Base-by-base conservation (phyloP, 1,140 invertebrate species). In the Brachionus asplanchnoidis region DNA sequence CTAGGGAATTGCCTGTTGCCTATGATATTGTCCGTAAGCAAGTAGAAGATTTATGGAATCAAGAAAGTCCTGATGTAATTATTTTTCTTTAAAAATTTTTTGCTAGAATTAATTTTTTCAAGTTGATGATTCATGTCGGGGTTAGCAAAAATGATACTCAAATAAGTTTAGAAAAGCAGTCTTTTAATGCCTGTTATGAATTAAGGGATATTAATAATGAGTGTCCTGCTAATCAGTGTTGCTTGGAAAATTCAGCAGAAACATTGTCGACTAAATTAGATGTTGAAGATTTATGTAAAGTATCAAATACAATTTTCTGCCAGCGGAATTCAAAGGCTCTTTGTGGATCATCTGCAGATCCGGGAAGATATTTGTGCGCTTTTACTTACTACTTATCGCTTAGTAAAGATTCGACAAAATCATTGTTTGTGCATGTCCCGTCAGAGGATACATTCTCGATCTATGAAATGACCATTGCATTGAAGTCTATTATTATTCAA, bases 401-500 rank as follows among this genome's bases (percentile, higher is more conserved):
- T 28, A 40, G 14, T 65, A 42, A 46, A 23, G 79, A 82, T 28
- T 17, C 20, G 11, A 23, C 0, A 17, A 82, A 82, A 46, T 82
- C 79, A 0, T 28, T 82, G 8, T 82, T 82, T 65, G 79, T 82
- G 46, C 79, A 82, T 40, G 79, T 82, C 3, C 79, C 79, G 3
- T 60, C 79, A 5, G 53, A 42, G 40, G 79, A 82, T 11, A 65
- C 36, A 11, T 82, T 82, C 44, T 65, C 79, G 20, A 82, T 82
- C 6, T 2, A 36, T 36, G 79, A 82, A 65, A 82, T 82, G 79
- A 82, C 79, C 4, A 46, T 36, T 60, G 79, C 79, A 17, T 4
- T 82, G n/a, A 82, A 14, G 28, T 82, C 79, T 42, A 82, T 82
- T 65, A 82, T 82, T 65, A 65, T 82, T 26, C 53, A 82, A 82